Conservation (phyloP, 2,888 invertebrate genomes). For the Lycaena phlaeas region DNA sequence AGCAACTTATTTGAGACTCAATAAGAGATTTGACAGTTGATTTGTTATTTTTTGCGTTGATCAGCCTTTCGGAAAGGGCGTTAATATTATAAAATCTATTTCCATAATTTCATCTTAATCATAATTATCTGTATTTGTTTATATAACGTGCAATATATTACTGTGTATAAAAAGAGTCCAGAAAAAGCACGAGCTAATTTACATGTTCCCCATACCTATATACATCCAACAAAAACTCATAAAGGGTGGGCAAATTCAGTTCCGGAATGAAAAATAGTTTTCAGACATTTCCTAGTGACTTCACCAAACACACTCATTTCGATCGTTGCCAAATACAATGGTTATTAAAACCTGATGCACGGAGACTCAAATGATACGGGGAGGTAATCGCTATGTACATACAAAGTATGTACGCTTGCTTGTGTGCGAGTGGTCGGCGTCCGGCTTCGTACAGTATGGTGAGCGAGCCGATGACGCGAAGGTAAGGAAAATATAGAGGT, state of each 20-base stretch:
- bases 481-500: constrained; percentile 12
- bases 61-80: too few species aligned
- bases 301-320: constrained; percentile 60
- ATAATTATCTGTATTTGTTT: too few species aligned
- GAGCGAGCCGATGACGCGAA: constrained; percentile 38
- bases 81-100: too few species aligned
- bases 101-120: too few species aligned
- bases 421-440: constrained; percentile 59
- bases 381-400: constrained; percentile 26
- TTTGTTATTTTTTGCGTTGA: too few species aligned
- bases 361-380: constrained; percentile 45
- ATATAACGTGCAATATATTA: too few species aligned
- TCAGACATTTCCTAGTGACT: constrained; percentile 46
- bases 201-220: neutral
- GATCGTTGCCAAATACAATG: constrained; percentile 71
- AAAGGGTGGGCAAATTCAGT: constrained; percentile 29
- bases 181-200: neutral
- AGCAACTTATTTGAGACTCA: too few species aligned
- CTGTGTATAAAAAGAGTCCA: too few species aligned
- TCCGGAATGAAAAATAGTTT: constrained; percentile 38
- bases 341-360: constrained; percentile 65
- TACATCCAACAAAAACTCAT: constrained; percentile 22
- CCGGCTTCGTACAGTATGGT: constrained; percentile 56
- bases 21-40: too few species aligned
- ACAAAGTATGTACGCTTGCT: constrained; percentile 21